Evolutionary conservation across 2,113 vertebrate species (phyloP).

Genomic region (Myanophis thanlyinensis): DNA sequence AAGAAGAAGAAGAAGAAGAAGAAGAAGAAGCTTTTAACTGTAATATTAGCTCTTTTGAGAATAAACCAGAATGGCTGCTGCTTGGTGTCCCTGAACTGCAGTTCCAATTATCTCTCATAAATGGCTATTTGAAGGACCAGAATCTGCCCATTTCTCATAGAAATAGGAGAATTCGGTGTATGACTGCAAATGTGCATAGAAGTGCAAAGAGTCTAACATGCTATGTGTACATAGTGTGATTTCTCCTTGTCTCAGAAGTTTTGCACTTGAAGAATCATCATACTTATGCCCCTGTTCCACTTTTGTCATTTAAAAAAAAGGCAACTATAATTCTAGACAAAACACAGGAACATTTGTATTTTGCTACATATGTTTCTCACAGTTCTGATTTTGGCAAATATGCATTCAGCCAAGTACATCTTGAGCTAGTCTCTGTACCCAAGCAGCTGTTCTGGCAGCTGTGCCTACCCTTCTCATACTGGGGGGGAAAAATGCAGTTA

Average conservation of each 20-base stretch:
- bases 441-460: background rate
- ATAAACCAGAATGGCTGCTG: background rate
- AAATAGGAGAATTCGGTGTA: background rate
- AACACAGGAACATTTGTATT: background rate
- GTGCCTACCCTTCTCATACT: background rate
- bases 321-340: background rate
- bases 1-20: no score
- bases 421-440: background rate
- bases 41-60: background rate
- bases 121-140: background rate
- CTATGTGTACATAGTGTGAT: background rate
- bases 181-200: background rate
- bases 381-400: background rate
- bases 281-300: background rate
- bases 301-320: background rate
- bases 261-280: background rate
- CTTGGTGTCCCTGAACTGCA: background rate
- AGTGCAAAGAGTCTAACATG: background rate
- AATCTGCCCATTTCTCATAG: background rate
- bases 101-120: background rate
- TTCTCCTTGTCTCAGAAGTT: background rate
- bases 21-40: no score
- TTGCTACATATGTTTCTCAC: background rate
- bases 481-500: background rate
- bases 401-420: background rate